Conservation (phyloP, 2,888 invertebrate species). For the Agonopterix alstromeriana region DNA sequence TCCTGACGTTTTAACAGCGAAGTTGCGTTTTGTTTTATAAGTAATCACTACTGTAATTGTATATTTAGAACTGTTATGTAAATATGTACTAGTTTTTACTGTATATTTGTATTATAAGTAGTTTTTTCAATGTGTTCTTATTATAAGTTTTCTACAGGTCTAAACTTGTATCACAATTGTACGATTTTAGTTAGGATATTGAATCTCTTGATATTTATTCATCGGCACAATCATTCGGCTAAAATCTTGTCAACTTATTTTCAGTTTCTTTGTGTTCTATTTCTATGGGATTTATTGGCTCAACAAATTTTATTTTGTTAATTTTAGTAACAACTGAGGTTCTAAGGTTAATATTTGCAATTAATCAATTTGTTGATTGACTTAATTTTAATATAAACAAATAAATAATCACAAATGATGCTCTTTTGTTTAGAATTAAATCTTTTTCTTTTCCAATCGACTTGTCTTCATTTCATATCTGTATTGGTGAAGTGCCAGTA, state of each 20-base stretch:
- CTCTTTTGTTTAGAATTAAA: conserved; percentile 3
- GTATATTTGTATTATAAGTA: conserved; percentile 12
- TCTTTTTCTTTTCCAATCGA: conserved; percentile 1
- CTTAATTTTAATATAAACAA: conserved; percentile 4
- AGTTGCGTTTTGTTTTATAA: conserved; percentile 12
- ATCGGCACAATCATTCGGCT: too few species aligned
- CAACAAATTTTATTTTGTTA: too few species aligned
- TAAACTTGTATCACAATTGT: conserved; percentile 4
- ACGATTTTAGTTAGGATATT: neutral
- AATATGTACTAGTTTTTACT: neutral
- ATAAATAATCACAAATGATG: neutral
- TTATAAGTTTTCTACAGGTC: conserved; percentile 1
- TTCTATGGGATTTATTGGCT: neutral
- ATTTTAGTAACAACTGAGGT: too few species aligned
- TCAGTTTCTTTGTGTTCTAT: neutral
- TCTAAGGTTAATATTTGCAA: conserved; percentile 1
- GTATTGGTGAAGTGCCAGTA: conserved; percentile 13
- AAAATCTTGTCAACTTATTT: neutral
- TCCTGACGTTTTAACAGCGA: conserved; percentile 24
- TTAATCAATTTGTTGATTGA: conserved; percentile 8
- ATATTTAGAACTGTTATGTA: conserved; percentile 5
- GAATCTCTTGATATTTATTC: neutral
- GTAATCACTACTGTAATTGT: conserved; percentile 14
- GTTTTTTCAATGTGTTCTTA: conserved; percentile 4
- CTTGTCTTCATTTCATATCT: conserved; percentile 6